Evolutionary conservation across 2,797 vertebrate genomes (phyloP).

Genomic region (Iguana delicatissima): DNA sequence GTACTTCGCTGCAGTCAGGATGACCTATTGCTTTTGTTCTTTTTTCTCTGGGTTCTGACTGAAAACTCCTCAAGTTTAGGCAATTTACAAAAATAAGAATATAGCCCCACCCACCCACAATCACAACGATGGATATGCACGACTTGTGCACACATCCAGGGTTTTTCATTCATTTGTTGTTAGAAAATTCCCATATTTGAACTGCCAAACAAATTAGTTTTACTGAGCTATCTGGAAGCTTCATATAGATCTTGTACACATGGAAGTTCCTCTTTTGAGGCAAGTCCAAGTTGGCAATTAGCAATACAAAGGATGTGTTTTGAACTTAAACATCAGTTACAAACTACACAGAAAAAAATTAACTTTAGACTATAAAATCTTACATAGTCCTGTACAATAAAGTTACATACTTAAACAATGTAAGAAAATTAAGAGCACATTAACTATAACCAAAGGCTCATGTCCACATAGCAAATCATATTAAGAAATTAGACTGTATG

Average conservation of each 20-base stretch:
- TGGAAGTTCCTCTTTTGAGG: not conserved
- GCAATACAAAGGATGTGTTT: not conserved
- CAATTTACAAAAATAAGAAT: not conserved
- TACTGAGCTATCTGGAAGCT: not conserved
- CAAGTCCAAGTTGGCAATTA: not conserved
- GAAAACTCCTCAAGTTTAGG: not conserved
- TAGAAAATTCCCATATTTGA: not conserved
- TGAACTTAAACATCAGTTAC: not conserved
- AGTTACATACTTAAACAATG: not conserved
- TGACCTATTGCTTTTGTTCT: not conserved
- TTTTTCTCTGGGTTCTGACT: not conserved
- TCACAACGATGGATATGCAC: not conserved
- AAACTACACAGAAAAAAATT: not conserved
- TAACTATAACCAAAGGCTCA: not conserved
- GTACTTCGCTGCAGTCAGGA: not conserved
- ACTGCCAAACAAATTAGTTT: not conserved
- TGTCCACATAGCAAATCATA: not conserved
- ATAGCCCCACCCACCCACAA: not conserved
- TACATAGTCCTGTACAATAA: not conserved
- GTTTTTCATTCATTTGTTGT: not conserved
- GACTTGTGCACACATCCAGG: not conserved
- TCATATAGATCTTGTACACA: not conserved
- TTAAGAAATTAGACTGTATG: conserved; percentile 11
- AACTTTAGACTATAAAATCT: not conserved
- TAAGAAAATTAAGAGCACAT: not conserved